Conservation (phyloP, 2,888 invertebrate genomes). For the Oxycera nigricornis region DNA sequence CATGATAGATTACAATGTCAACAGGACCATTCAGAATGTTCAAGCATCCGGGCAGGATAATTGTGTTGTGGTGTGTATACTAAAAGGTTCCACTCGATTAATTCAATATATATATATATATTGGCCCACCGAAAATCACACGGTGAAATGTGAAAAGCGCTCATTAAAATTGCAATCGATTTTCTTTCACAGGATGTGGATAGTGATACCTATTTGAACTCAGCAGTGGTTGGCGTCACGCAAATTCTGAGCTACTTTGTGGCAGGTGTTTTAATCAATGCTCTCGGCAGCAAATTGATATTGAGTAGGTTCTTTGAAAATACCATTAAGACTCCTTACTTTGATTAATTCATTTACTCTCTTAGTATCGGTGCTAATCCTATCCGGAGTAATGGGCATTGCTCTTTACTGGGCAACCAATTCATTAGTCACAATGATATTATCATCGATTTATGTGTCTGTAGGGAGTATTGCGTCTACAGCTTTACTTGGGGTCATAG, state of each 20-base stretch:
- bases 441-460: slow-evolving; percentile 66
- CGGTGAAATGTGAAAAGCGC: too few relatives aligned
- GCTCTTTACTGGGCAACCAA: slow-evolving; percentile 67
- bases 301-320: slow-evolving; percentile 60
- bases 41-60: slow-evolving; percentile 48
- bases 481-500: slow-evolving; percentile 56
- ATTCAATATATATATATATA: too few relatives aligned
- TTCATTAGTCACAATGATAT: slow-evolving; percentile 64
- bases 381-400: slow-evolving; percentile 64
- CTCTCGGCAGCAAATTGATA: slow-evolving; percentile 65
- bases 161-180: neutral
- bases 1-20: slow-evolving; percentile 57
- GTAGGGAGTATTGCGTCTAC: slow-evolving; percentile 58
- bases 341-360: slow-evolving; percentile 13
- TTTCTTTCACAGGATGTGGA: slow-evolving; percentile 59
- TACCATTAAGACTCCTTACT: neutral
- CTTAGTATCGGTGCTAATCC: slow-evolving; percentile 60
- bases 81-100: neutral
- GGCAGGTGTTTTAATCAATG: slow-evolving; percentile 65
- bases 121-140: too few relatives aligned
- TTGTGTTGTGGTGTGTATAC: slow-evolving; percentile 58
- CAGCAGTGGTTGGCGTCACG: slow-evolving; percentile 70
- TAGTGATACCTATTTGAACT: slow-evolving; percentile 72
- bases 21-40: slow-evolving; percentile 52
- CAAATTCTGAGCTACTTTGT: slow-evolving; percentile 70